A percentile compares a stretch with the other conserved stretches of the same genome.
Conservation (phyloP, 2,888 invertebrate genomes). For the Congeria kusceri region DNA sequence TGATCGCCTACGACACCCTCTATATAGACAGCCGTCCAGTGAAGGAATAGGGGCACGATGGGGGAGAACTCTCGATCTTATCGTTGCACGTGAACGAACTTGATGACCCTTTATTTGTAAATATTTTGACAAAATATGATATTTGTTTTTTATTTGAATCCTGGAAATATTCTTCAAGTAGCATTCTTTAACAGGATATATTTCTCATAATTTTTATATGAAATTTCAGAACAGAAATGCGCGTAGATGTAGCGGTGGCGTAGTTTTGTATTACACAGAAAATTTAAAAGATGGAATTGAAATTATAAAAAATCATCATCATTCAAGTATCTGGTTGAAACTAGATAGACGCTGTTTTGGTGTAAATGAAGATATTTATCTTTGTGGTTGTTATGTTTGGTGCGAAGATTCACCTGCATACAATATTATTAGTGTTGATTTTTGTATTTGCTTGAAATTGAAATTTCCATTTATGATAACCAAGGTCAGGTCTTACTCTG, state of each 20-base stretch:
- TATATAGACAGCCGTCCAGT: slow-evolving; percentile 23
- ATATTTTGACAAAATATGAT: slow-evolving; percentile 15
- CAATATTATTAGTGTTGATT: too few relatives aligned
- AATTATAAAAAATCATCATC: too few relatives aligned
- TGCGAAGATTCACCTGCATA: too few relatives aligned
- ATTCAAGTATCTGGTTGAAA: too few relatives aligned
- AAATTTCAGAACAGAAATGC: slow-evolving; percentile 20
- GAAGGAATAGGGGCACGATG: slow-evolving; percentile 14
- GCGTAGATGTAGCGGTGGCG: slow-evolving; percentile 12
- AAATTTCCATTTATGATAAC: too few relatives aligned
- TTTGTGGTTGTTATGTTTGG: too few relatives aligned
- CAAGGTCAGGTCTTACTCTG: too few relatives aligned
- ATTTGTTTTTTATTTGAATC: slow-evolving; percentile 27
- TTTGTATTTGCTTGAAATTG: too few relatives aligned
- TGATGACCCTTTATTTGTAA: slow-evolving; percentile 8
- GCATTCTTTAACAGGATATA: slow-evolving; percentile 12
- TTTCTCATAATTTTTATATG: slow-evolving; percentile 22
- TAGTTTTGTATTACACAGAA: slow-evolving; percentile 14
- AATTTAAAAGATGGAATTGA: too few relatives aligned
- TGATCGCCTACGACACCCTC: slow-evolving; percentile 28
- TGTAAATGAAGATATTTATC: too few relatives aligned
- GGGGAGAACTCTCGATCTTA: slow-evolving; percentile 16
- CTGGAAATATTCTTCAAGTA: slow-evolving; percentile 7
- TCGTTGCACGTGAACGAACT: slow-evolving; percentile 31
- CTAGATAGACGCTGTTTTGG: too few relatives aligned